Evolutionary conservation across 1,140 invertebrate species (phyloP), one percentile per base, ranked within the genome.

Genomic region (Diabrotica undecimpunctata): DNA sequence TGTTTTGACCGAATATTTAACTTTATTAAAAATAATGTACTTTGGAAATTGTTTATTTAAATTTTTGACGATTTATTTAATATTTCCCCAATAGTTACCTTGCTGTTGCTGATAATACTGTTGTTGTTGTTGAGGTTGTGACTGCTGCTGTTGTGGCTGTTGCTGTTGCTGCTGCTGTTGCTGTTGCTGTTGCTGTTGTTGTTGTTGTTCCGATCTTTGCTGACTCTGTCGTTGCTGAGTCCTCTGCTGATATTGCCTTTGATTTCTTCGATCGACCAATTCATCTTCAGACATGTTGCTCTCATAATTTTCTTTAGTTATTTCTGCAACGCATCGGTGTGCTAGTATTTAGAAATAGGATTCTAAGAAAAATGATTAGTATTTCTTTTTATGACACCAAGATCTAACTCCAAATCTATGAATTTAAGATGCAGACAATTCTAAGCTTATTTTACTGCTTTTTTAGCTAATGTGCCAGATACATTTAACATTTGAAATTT

Each of bases 251-350:
- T 76, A 79, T 52, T 79, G 78, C 59, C 77, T 72, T 53, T 76
- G 76, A 64, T 79, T 78, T 60, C 76, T 70, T 65, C 80, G 74
- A 65, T 83, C 82, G 37, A 73, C 59, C 61, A 79, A 64, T 72
- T 85, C 83, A 70, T 85, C 83, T 72, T 84, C 83, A 70, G 81
- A 81, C 75, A 79, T 75, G 75, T 80, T 85, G 12, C 79, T 81
- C 66, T 87, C 85, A 67, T 84, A 85, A 66, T 88, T 87, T 79
- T 94, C 91, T 85, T 92, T 91, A 71, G 91, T 94, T 75, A 95
- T 94, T 87, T 95, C 93, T 86, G 83, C 76, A 83, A 88, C 85
- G 78, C 86, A 86, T 81, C 77, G 77, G 70, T 75, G 77, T 52
- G 75, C 76, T 79, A 74, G 64, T 70, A 53, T 72, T 77, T 71